Percentiles rank a stretch among this genome's conserved stretches.
Conservation (phyloP, 2,888 invertebrate genomes). For the Andrena flavipes region DNA sequence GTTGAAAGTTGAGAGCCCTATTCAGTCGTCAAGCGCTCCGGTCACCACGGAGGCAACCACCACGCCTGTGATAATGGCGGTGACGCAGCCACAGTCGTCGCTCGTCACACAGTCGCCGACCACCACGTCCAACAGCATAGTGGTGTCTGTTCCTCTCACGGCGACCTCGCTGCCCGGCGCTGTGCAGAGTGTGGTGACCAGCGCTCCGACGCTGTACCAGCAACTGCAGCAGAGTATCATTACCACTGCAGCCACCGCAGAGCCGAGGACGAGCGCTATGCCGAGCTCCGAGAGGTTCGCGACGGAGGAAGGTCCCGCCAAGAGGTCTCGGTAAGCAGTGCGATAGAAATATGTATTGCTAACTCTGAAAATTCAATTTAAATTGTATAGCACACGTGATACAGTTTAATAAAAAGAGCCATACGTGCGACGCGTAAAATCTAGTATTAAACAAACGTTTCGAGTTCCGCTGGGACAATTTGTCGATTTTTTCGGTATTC, state of each 20-base stretch:
- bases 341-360: neutral
- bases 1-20: slow-evolving; percentile 79
- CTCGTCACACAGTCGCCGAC: slow-evolving; percentile 77
- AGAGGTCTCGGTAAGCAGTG: slow-evolving; percentile 86
- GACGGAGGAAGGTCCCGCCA: slow-evolving; percentile 80
- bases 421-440: too few relatives aligned
- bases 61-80: slow-evolving; percentile 82
- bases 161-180: slow-evolving; percentile 83
- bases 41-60: slow-evolving; percentile 77
- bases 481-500: too few relatives aligned
- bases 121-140: slow-evolving; percentile 86
- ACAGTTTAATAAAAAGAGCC: too few relatives aligned
- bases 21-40: slow-evolving; percentile 73
- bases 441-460: too few relatives aligned
- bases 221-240: slow-evolving; percentile 81
- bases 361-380: too few relatives aligned
- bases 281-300: slow-evolving; percentile 85
- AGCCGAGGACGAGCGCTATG: slow-evolving; percentile 77
- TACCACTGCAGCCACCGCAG: slow-evolving; percentile 73
- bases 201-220: slow-evolving; percentile 82
- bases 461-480: too few relatives aligned
- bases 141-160: slow-evolving; percentile 88
- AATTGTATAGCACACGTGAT: too few relatives aligned
- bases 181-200: slow-evolving; percentile 78
- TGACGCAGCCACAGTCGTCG: slow-evolving; percentile 78